Evolutionary conservation across 2,888 invertebrate species (phyloP).

Genomic region (Melanotus villosus): DNA sequence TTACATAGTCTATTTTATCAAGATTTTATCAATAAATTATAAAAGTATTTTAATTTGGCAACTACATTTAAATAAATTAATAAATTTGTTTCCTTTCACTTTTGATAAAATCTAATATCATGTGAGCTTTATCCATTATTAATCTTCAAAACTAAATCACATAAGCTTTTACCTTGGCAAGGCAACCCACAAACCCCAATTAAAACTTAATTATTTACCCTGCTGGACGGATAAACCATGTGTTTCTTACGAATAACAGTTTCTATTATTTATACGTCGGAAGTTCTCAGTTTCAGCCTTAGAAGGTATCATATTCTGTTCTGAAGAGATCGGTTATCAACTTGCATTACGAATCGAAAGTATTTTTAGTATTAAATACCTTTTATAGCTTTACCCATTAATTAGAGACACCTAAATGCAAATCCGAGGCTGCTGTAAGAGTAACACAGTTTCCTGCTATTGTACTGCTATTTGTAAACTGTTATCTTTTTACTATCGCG

Average conservation of each 20-base stretch:
- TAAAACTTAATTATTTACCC: too few species aligned
- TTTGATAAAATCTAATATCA: not conserved
- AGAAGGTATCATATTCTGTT: not conserved
- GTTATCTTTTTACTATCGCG: constrained; percentile 11
- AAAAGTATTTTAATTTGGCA: constrained; percentile 9
- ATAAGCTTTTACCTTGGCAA: too few species aligned
- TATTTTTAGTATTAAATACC: constrained; percentile 1
- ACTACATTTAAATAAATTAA: not conserved
- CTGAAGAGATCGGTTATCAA: not conserved
- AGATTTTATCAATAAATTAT: too few species aligned
- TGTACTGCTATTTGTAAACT: constrained; percentile 19
- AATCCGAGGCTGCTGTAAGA: constrained; percentile 19
- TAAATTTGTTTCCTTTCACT: constrained; percentile 9
- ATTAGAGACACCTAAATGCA: constrained; percentile 32
- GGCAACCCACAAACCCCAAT: too few species aligned
- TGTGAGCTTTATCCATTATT: too few species aligned
- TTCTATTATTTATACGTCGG: not conserved
- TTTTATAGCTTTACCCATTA: constrained; percentile 4
- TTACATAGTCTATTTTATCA: too few species aligned
- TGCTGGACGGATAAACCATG: not conserved
- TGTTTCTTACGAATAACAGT: not conserved
- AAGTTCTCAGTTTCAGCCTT: not conserved
- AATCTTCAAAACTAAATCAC: too few species aligned
- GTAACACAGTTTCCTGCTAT: constrained; percentile 23
- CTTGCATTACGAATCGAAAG: not conserved